Base-by-base conservation (phyloP, 2,888 invertebrate genomes). In the Augiades crinisus region DNA sequence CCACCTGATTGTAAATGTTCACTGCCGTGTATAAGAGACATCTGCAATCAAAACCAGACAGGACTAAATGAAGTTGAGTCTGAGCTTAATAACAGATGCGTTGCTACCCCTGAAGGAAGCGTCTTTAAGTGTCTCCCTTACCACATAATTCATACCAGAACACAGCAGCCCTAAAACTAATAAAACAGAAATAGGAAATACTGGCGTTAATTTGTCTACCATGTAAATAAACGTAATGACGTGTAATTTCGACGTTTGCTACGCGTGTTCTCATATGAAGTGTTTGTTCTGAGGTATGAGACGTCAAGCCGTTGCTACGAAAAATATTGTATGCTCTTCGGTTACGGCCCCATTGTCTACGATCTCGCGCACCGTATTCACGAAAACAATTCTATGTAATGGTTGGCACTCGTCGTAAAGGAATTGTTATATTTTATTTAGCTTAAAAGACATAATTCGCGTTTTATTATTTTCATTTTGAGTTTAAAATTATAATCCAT, bases 401-500 rank as follows among this genome's bases (percentile, higher is more conserved):
- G 16, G 24, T 14, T 40, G 40, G 40, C 27, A 16, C 40, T 40
- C 27, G 40, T 22, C 22, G 21, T 37, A 21, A 13, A 22, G 24
- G 22, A 38, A 40, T 14, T 40, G 27, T 24, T 24, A 22, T 22
- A 14, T 40, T 27, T 27, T 40, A 27, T 40, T 24, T n/a, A n/a
- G n/a, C n/a, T n/a, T n/a, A n/a, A n/a, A n/a, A n/a, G n/a, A n/a
- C n/a, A n/a, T n/a, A n/a, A n/a, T n/a, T n/a, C n/a, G n/a, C n/a
- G n/a, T n/a, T n/a, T n/a, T n/a, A n/a, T n/a, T n/a, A n/a, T n/a
- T n/a, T n/a, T n/a, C n/a, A n/a, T n/a, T n/a, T n/a, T n/a, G n/a
- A n/a, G n/a, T n/a, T 12, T 3, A 24, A 46, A 46, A 16, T 24
- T 13, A 33, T 33, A 44, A 44, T 14, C n/a, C 22, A 12, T 45